Base-by-base conservation (phyloP, 2,888 invertebrate genomes). In the Cancer borealis region DNA sequence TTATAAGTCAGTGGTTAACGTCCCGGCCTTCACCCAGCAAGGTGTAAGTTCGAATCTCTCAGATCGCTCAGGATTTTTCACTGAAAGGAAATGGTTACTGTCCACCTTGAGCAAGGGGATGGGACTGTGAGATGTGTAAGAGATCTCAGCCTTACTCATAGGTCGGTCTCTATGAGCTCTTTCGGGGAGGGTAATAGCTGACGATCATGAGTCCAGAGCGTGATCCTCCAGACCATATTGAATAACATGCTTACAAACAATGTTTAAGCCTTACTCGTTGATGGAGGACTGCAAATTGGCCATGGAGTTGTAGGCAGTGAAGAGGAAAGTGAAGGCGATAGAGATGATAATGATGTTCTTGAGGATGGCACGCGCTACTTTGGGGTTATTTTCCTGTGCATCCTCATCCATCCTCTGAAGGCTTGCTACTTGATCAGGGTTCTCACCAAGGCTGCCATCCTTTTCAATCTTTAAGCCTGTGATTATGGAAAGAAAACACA, bases 281-380 rank as follows among this genome's bases (percentile, higher is more conserved):
- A 97, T 96, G 60, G 96, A 96, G 92, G 96, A 92, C 92, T 92
- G 92, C 17, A 92, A 79, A 46, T 12, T 46, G 79, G 47, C n/a
- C 47, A 92, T 92, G 30, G 92, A 92, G 5, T 47, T 47, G 45
- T 45, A 91, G 12, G 99, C 99, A 93, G 99, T 99, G 97, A 99
- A 99, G 96, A 99, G 98, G 96, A 99, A 98, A 98, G 99, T 98
- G 97, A 99, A 99, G 46, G 99, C 98, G 96, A 98, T 97, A 96
- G 99, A 99, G 92, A 99, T 98, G 66, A 99, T 98, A 93, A 98
- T 97, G 92, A 99, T 98, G 97, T 99, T 99, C 97, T 98, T 99
- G 96, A 99, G 96, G 96, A 99, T 99, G n/a, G 46, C 17, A 3
- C 84, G 30, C 39, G 84, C 39, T n/a, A 84, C 30, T 6, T 39